Percentiles rank a stretch among this genome's conserved stretches.
Conservation (phyloP, 2,888 invertebrate genomes). For the Heliconius sara region DNA sequence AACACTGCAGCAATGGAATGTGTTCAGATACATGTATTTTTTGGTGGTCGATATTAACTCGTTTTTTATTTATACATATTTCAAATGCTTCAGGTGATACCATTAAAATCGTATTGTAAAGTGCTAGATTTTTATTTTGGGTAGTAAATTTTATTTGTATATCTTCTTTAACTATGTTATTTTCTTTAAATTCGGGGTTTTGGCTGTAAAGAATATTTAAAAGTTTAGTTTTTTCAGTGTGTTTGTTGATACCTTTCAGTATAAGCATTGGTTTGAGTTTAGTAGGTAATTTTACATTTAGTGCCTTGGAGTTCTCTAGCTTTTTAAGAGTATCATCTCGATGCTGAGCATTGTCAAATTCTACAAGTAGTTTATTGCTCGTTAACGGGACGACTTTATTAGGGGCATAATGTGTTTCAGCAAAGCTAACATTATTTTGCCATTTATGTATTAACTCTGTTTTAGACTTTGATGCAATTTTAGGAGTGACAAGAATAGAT, state of each 20-base stretch:
- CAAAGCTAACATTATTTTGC: too few species aligned
- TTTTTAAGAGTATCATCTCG: too few species aligned
- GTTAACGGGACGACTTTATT: too few species aligned
- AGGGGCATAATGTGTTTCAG: too few species aligned
- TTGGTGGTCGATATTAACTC: conserved; percentile 11
- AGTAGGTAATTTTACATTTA: neutral
- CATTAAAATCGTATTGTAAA: neutral
- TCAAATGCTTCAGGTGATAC: neutral
- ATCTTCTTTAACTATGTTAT: neutral
- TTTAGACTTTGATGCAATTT: too few species aligned
- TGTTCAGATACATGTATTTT: neutral
- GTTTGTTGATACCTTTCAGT: neutral
- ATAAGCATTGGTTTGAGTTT: neutral
- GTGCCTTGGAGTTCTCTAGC: too few species aligned
- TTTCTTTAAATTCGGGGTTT: neutral
- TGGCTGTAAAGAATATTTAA: neutral
- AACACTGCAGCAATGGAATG: conserved; percentile 4
- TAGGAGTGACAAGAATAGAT: too few species aligned
- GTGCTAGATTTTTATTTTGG: neutral
- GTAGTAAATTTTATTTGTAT: neutral
- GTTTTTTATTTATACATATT: neutral
- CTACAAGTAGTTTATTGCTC: too few species aligned
- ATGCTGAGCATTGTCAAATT: too few species aligned
- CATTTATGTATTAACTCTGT: too few species aligned
- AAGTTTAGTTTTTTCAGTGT: neutral